Evolutionary conservation across 2,888 invertebrate genomes (phyloP), one percentile per base, ranked within the genome.

Genomic region (Periphyllus acericola): DNA sequence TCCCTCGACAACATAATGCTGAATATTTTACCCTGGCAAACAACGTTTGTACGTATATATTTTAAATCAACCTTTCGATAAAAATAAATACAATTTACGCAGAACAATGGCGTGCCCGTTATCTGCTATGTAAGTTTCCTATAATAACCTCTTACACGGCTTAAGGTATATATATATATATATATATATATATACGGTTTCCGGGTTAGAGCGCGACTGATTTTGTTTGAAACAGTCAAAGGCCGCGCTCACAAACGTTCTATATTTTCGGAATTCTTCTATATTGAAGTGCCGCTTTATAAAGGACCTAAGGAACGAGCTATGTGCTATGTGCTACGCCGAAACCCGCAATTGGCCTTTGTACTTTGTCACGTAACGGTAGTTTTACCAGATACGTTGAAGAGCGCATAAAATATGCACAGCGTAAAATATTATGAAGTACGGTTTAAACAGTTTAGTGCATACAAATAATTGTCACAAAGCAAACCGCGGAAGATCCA

Each of bases 301-400:
- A 60, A 60, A 66, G 25, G n/a, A 3, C n/a, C 8, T n/a, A n/a
- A 17, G 8, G 36, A 36, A 80, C 36, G n/a, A 66, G n/a, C n/a
- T n/a, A 80, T 34, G n/a, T n/a, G 21, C 34, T 0, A 0, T 11
- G 34, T 17, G 34, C 5, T 25, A 14, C 25, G 25, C 14, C 14
- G 34, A 79, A 80, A 80, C 66, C n/a, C 17, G 60, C n/a, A 60
- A 80, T 60, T n/a, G 80, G 60, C 36, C 60, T 80, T 80, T 80
- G 34, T 60, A 66, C 60, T 66, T 32, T 80, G 60, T 29, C 60
- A n/a, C n/a, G 34, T 34, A 25, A 14, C 34, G 14, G 19, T 32
- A 55, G 34, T 5, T 34, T 55, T 11, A 11, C 3, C 14, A 25
- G 14, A 60, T 55, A 79, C 29, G 34, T 6, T 25, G 25, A 34